Conservation (phyloP, 2,113 vertebrate genomes). For the Stercorarius parasiticus region DNA sequence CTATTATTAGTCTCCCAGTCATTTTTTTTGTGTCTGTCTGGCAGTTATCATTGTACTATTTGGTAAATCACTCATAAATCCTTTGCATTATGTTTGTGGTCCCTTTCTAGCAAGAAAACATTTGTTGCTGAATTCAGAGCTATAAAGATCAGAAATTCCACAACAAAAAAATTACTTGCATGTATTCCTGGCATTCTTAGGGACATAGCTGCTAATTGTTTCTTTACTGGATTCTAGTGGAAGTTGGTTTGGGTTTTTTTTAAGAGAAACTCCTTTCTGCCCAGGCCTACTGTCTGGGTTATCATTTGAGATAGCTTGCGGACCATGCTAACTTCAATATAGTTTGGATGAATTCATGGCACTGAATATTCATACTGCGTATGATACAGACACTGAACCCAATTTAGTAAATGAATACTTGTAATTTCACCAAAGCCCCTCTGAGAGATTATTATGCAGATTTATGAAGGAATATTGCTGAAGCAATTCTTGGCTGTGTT, state of each 20-base stretch:
- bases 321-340: constrained; percentile 65
- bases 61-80: constrained; percentile 46
- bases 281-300: constrained; percentile 43
- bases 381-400: constrained; percentile 80
- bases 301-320: constrained; percentile 3
- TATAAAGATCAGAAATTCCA: constrained; percentile 5
- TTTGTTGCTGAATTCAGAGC: not conserved
- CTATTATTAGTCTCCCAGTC: constrained; percentile 40
- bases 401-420: constrained; percentile 86
- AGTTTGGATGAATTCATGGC: constrained; percentile 64
- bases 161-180: not conserved
- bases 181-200: not conserved
- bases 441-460: constrained; percentile 83
- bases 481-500: constrained; percentile 78
- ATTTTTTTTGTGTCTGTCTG: constrained; percentile 55
- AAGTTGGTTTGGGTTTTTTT: not conserved
- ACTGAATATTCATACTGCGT: constrained; percentile 79
- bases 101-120: constrained; percentile 1
- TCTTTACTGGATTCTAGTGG: not conserved
- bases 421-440: constrained; percentile 80
- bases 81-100: constrained; percentile 38
- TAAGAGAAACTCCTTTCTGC: not conserved
- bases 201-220: not conserved
- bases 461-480: constrained; percentile 80
- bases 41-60: constrained; percentile 21